Base-by-base conservation (phyloP, 2,113 vertebrate genomes). In the Grus americana region DNA sequence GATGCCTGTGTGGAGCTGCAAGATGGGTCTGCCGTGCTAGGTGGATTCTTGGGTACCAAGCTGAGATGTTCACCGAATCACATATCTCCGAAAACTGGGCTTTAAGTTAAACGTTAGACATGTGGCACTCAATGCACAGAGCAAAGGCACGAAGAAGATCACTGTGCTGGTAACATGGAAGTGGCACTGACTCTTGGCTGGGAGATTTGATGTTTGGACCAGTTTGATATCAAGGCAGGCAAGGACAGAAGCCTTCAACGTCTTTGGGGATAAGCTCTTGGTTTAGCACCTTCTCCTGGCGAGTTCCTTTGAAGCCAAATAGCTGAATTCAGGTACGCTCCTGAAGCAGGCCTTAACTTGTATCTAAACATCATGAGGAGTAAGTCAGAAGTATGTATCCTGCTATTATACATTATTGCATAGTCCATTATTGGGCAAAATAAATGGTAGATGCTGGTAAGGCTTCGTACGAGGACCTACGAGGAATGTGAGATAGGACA, bases 21-120 rank as follows among this genome's bases (percentile, higher is more conserved):
- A 49, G 26, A 36, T 67, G 36, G 19, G 6, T 74, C 42, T 0
- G 0, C 16, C 62, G 27, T n/a, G 19, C 4, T 36, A 50, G 42
- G 42, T 70, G 12, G 42, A 36, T 66, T 47, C 81, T 42, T 47
- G 44, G 38, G 26, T 65, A 26, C 24, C 62, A 47, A 70, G 26
- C 67, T 40, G 67, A 63, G 42, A 59, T 47, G 34, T 24, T 79
- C 7, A 3, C 21, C 2, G 0, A 57, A 67, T 42, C 1, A 0
- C 3, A 0, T 52, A 5, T 67, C 38, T 75, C 62, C 29, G 62
- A 26, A 67, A 79, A 6, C 8, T 11, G 22, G 16, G 24, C 44
- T 75, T n/a, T n/a, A 52, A 79, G 29, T 27, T 52, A 57, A 58
- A 71, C 0, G 1, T 58, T 30, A 47, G 67, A 36, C 10, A 3